Evolutionary conservation across 1,140 invertebrate genomes (phyloP).

Genomic region (Drosophila auraria): DNA sequence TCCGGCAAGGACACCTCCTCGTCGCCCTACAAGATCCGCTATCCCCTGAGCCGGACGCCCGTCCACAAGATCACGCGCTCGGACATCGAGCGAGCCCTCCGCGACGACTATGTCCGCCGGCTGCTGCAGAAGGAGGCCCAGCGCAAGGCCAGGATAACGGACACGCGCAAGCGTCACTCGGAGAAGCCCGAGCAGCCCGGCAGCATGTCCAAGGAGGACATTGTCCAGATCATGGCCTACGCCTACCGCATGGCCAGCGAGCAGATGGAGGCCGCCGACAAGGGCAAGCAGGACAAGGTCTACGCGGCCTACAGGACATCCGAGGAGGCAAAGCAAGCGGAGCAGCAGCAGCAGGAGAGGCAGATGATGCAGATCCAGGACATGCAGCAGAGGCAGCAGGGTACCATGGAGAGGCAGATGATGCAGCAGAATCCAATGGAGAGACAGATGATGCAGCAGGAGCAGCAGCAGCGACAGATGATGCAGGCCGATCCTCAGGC

Average conservation of each 20-base stretch:
- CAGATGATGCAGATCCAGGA: background rate
- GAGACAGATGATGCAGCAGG: background rate
- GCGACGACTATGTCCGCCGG: conserved; percentile 69
- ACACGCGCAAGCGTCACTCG: conserved; percentile 59
- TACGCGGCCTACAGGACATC: conserved; percentile 48
- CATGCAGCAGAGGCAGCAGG: background rate
- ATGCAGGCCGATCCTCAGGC: conserved; percentile 21
- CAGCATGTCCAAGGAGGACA: conserved; percentile 70
- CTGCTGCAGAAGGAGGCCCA: conserved; percentile 66
- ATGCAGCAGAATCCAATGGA: conserved; percentile 14
- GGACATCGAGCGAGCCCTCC: conserved; percentile 73
- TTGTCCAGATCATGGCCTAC: conserved; percentile 73
- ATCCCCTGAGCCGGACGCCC: conserved; percentile 67
- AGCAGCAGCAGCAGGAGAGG: conserved; percentile 1
- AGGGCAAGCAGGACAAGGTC: conserved; percentile 41
- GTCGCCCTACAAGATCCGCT: conserved; percentile 46
- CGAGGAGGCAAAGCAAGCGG: background rate
- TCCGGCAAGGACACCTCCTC: background rate
- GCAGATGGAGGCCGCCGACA: conserved; percentile 23
- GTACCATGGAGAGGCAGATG: conserved; percentile 6
- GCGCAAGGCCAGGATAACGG: conserved; percentile 24
- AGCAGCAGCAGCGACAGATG: background rate
- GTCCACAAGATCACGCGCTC: conserved; percentile 74
- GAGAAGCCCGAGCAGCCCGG: background rate
- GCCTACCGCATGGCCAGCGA: conserved; percentile 74